Evolutionary conservation across 1,140 invertebrate species (phyloP), one percentile per base, ranked within the genome.

Genomic region (Pogonus chalceus): DNA sequence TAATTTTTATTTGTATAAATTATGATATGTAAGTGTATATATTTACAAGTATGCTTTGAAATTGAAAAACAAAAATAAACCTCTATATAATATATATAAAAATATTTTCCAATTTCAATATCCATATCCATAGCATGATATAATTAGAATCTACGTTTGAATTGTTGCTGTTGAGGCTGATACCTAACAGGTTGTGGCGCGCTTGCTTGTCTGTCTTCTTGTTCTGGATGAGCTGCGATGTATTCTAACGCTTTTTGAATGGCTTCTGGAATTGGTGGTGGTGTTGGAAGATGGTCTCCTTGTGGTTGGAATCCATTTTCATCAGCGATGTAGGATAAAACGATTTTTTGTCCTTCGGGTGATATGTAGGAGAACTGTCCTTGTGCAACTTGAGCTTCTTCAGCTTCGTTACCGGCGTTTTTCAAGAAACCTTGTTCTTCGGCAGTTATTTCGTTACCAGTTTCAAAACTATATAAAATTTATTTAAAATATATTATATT

Each of bases 361-460:
- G 80, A 78, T 2, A 78, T 81, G 70, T 85, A 88, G 10, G 78
- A 79, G 70, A 79, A 87, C 0, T 72, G 75, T 0, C 84, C 83
- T 16, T 78, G 72, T 0, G 74, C 81, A 31, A 75, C 75, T 35
- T 79, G 79, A 1, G 80, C 77, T 58, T 79, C 73, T 23, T 79
- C 76, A 37, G 78, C 77, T n/a, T 77, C 76, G 58, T 79, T 77
- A 1, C 80, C 81, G 2, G 79, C 70, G 57, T 80, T 81, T 63
- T 83, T 85, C 51, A 84, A 73, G 66, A 79, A 84, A n/a, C 84
- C 84, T 10, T 76, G 75, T 67, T 86, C 83, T 66, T 85, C 79
- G 10, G 82, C 80, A 14, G 77, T 73, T 53, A 85, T 85, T 59
- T 83, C 83, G 67, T 87, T 85, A 1, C 77, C 76, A 53, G 78